A percentile compares a stretch with the other conserved stretches of the same genome.
phyloP scores from a whole-genome alignment of 2,888 invertebrate species.

The Aspidiotus destructor region DNA sequence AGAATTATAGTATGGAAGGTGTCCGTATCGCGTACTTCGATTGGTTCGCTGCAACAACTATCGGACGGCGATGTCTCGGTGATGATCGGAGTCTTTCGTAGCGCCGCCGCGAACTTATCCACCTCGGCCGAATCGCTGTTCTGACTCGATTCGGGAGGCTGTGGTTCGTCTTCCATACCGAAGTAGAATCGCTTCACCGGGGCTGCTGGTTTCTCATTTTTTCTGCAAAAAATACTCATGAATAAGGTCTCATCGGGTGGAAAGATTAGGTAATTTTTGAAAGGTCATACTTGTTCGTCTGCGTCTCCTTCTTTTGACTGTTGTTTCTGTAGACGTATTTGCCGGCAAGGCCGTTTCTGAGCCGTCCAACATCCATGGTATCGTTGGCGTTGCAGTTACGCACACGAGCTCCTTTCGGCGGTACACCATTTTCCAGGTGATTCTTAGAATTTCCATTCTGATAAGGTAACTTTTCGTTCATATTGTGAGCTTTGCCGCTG shows the following conservation, averaged over 20 bases:
- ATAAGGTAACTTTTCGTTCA: constrained; percentile 24
- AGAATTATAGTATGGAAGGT: neutral
- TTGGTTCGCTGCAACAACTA: constrained; percentile 37
- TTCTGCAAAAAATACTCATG: neutral
- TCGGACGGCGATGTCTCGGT: constrained; percentile 40
- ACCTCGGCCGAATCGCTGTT: constrained; percentile 38
- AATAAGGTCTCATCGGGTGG: too few relatives aligned
- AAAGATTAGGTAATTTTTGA: too few relatives aligned
- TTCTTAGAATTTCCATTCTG: neutral
- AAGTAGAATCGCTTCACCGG: constrained; percentile 62
- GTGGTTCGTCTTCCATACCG: constrained; percentile 55
- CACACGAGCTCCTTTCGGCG: too few relatives aligned
- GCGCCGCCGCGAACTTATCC: constrained; percentile 41
- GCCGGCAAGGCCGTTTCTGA: too few relatives aligned
- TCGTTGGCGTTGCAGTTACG: too few relatives aligned
- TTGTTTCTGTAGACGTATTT: too few relatives aligned
- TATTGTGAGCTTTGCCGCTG: constrained; percentile 14
- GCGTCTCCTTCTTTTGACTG: too few relatives aligned
- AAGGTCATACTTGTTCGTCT: too few relatives aligned
- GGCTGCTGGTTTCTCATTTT: constrained; percentile 18
- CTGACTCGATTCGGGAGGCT: constrained; percentile 30
- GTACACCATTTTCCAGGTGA: neutral
- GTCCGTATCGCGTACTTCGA: constrained; percentile 27
- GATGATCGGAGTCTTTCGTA: constrained; percentile 36
- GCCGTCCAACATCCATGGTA: too few relatives aligned